Conservation (phyloP, 2,888 invertebrate genomes). For the Apantesis nais region DNA sequence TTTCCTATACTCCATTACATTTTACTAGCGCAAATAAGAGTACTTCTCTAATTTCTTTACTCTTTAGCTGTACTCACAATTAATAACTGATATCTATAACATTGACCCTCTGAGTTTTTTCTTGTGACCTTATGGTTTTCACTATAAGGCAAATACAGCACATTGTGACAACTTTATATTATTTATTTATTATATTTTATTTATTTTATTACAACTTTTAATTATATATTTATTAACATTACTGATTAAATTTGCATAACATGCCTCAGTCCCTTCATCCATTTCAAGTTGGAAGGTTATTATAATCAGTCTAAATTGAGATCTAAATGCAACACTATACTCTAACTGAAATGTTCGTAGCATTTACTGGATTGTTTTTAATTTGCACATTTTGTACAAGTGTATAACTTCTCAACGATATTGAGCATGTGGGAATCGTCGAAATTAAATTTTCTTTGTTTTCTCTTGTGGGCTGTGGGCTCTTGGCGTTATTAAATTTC, state of each 20-base stretch:
- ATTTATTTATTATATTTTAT: too few relatives aligned
- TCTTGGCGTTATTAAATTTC: constrained; percentile 85
- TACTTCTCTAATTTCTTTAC: constrained; percentile 17
- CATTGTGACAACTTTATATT: not conserved
- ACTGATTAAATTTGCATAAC: not conserved
- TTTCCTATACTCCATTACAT: constrained; percentile 52
- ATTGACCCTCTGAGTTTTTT: not conserved
- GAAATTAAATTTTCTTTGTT: constrained; percentile 85
- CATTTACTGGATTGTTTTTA: constrained; percentile 51
- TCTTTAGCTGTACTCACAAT: constrained; percentile 18
- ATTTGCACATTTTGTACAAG: constrained; percentile 66
- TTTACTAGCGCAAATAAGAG: constrained; percentile 29
- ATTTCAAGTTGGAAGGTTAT: too few relatives aligned
- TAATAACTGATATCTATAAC: constrained; percentile 9
- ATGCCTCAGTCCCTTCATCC: too few relatives aligned
- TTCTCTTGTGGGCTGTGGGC: constrained; percentile 72
- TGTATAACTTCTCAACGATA: constrained; percentile 77
- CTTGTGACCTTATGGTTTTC: not conserved
- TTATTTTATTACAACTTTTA: too few relatives aligned
- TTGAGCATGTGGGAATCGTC: constrained; percentile 84
- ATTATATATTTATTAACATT: not conserved
- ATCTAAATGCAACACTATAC: not conserved
- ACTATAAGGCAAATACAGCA: not conserved
- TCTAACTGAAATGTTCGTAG: constrained; percentile 12
- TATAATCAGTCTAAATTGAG: too few relatives aligned